A percentile compares a stretch with the other conserved stretches of the same genome.
Conservation (phyloP, 2,888 invertebrate species). For the Cepaea hortensis region DNA sequence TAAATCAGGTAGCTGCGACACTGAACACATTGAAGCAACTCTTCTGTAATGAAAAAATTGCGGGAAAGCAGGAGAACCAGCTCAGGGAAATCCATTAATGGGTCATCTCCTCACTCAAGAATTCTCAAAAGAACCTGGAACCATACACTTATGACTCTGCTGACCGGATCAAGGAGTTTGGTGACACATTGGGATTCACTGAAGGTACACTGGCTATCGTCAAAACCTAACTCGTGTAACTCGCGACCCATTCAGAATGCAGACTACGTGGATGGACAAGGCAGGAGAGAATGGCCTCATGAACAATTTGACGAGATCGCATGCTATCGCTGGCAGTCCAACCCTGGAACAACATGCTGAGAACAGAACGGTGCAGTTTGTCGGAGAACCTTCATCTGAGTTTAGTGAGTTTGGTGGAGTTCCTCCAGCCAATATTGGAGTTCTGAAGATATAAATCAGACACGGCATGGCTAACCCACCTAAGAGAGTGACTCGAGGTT, state of each 20-base stretch:
- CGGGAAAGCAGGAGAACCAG: constrained; percentile 69
- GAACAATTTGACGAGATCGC: constrained; percentile 51
- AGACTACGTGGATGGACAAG: constrained; percentile 64
- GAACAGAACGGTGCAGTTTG: constrained; percentile 14
- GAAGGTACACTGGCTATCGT: constrained; percentile 75
- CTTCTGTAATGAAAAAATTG: constrained; percentile 57
- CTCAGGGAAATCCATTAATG: constrained; percentile 71
- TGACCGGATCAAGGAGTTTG: constrained; percentile 73
- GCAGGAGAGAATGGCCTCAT: constrained; percentile 44
- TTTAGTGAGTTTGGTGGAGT: constrained; percentile 46
- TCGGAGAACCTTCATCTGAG: constrained; percentile 16
- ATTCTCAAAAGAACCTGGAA: constrained; percentile 65
- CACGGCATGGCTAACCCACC: constrained; percentile 58
- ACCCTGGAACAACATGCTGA: constrained; percentile 14
- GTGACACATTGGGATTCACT: constrained; percentile 75
- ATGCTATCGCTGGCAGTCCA: constrained; percentile 48
- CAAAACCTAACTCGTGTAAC: constrained; percentile 66
- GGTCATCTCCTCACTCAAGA: constrained; percentile 64
- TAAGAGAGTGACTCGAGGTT: constrained; percentile 60
- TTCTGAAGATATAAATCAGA: constrained; percentile 57
- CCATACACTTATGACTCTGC: constrained; percentile 68
- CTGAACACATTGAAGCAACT: constrained; percentile 61
- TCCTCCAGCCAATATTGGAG: constrained; percentile 50
- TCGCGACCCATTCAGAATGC: constrained; percentile 63
- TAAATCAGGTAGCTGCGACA: constrained; percentile 58